A percentile compares a stretch with the other conserved stretches of the same genome.
Evolutionary conservation across 2,888 invertebrate genomes (phyloP).

Genomic region (Schizaphis graminum): DNA sequence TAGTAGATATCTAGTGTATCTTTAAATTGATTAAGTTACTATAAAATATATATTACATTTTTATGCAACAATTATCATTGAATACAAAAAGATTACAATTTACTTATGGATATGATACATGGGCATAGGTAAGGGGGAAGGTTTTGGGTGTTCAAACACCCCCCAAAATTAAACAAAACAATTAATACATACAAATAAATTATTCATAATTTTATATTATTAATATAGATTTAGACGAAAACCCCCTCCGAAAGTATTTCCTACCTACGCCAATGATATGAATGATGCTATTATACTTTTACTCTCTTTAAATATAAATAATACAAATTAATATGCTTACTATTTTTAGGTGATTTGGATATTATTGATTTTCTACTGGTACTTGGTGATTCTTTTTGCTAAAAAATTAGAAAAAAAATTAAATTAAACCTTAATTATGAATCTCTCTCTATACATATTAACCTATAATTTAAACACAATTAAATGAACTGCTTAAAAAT

Average conservation of each 20-base stretch:
- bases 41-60: not conserved
- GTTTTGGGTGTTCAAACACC: too few species aligned
- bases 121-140: too few species aligned
- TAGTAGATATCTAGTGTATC: not conserved
- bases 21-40: not conserved
- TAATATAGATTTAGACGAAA: too few species aligned
- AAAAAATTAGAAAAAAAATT: not conserved
- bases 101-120: too few species aligned
- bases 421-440: not conserved
- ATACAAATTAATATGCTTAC: slow-evolving; percentile 19
- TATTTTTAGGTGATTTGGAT: slow-evolving; percentile 45
- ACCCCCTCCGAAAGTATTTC: too few species aligned
- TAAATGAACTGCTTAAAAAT: not conserved
- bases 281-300: not conserved
- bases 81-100: not conserved
- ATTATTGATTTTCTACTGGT: slow-evolving; percentile 53
- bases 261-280: too few species aligned
- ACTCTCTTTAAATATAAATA: not conserved
- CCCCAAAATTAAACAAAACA: too few species aligned
- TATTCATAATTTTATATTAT: too few species aligned
- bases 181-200: too few species aligned
- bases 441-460: not conserved
- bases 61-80: not conserved
- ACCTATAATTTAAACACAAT: not conserved
- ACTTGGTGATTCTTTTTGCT: slow-evolving; percentile 44